Evolutionary conservation across 2,113 vertebrate genomes (phyloP), one percentile per base, ranked within the genome.

Genomic region (Gallinago media): DNA sequence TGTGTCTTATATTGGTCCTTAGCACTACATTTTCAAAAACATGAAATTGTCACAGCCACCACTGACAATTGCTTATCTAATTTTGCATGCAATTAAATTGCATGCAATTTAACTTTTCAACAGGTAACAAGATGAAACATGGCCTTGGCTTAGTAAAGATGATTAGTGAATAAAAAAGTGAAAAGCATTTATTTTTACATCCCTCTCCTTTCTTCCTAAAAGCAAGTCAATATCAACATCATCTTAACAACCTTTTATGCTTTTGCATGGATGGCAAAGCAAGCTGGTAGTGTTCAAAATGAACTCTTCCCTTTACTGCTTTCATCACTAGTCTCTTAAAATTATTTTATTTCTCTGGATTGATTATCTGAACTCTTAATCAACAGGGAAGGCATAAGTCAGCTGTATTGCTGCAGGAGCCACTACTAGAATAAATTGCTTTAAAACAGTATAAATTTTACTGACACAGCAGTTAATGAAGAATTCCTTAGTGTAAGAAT

Each of bases 21-120:
- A 72, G 11, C 36, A 74, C 42, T 84, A 32, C 8, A 12, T 70
- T 79, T 85, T 88, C 19, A 73, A 90, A 94, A 93, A 47, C 9
- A 85, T 89, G 27, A 16, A 29, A 68, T 25, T 89, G 59, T 74
- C 65, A 74, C 6, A 21, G 70, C 17, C 5, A 4, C 29, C 62
- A 87, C 34, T 88, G 76, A 50, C 62, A 92, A 89, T 76, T 96
- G 56, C 54, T 96, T 90, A 36, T 71, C 67, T 94, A 94, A 94
- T 91, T 94, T 66, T 54, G 61, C 92, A 70, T 94, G 29, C 67
- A 86, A 63, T 61, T 22, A 21, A 62, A 73, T 81, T 88, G 63
- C 20, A 67, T 73, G 46, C 31, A 52, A 26, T 92, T 90, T 96
- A 82, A 86, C 74, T 92, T 97, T 96, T 81, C 67, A 73, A 49